Conservation (phyloP, 2,113 vertebrate species). For the Cheirogaleus medius region DNA sequence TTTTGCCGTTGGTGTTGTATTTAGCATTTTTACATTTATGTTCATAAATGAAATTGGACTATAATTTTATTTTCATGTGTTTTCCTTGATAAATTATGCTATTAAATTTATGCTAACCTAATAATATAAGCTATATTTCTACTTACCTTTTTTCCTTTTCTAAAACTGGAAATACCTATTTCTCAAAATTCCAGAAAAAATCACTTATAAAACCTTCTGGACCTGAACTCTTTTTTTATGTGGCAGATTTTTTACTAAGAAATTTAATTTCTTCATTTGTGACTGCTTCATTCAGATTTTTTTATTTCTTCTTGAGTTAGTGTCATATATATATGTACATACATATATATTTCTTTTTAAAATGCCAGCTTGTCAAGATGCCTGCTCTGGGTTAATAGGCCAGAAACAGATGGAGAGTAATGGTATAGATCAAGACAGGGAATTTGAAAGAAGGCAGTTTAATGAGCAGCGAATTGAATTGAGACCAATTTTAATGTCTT, state of each 20-base stretch:
- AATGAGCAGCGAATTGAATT: constrained; percentile 57
- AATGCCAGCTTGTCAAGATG: background rate
- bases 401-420: fast-evolving
- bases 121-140: background rate
- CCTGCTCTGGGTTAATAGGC: background rate
- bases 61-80: background rate
- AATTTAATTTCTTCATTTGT: background rate
- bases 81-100: background rate
- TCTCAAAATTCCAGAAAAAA: background rate
- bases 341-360: background rate
- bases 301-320: background rate
- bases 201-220: background rate
- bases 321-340: background rate
- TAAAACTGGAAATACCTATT: background rate
- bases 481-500: constrained; percentile 68
- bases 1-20: background rate
- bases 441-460: constrained; percentile 7
- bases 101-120: background rate
- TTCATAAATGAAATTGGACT: background rate
- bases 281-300: background rate
- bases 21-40: background rate
- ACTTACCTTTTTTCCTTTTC: background rate
- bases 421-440: background rate
- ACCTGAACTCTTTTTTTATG: background rate
- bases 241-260: background rate